A percentile compares a stretch with the other conserved stretches of the same genome.
Evolutionary conservation across 2,888 invertebrate genomes (phyloP).

Genomic region (Platycheirus rosarum): DNA sequence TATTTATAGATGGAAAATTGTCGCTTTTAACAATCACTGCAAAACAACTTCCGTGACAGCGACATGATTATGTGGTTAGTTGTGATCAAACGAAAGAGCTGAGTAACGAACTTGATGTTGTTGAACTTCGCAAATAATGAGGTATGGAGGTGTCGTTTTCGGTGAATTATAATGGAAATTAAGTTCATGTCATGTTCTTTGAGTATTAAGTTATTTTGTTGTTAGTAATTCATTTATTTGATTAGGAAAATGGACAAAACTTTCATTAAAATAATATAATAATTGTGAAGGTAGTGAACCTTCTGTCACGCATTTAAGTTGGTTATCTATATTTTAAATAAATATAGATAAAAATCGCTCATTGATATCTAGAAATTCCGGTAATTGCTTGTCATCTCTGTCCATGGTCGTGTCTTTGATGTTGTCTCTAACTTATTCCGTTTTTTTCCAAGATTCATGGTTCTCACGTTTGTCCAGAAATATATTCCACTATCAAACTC

Average conservation of each 20-base stretch:
- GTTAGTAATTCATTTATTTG: too few species aligned
- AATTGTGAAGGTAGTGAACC: conserved; percentile 4
- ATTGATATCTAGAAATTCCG: conserved; percentile 61
- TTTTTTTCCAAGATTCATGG: conserved; percentile 38
- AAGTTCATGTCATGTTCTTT: too few species aligned
- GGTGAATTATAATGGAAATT: background rate
- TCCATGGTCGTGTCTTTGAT: conserved; percentile 58
- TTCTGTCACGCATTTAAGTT: conserved; percentile 68
- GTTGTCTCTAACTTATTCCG: conserved; percentile 42
- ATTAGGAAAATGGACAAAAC: too few species aligned
- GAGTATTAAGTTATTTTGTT: too few species aligned
- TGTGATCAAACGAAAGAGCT: conserved; percentile 51
- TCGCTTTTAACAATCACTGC: conserved; percentile 25
- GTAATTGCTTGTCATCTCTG: conserved; percentile 71
- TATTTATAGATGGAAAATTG: conserved; percentile 54
- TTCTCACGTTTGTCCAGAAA: conserved; percentile 69
- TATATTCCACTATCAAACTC: conserved; percentile 55
- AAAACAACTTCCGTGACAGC: conserved; percentile 49
- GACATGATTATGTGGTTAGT: conserved; percentile 6
- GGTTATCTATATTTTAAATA: conserved; percentile 59
- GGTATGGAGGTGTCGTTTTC: conserved; percentile 2
- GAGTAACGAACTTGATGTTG: conserved; percentile 30
- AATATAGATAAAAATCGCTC: conserved; percentile 58
- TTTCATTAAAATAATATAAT: background rate
- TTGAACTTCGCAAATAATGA: conserved; percentile 1